Percentiles rank a stretch among this genome's conserved stretches.
Evolutionary conservation across 2,888 invertebrate genomes (phyloP).

Genomic region (Lithophane leautieri): DNA sequence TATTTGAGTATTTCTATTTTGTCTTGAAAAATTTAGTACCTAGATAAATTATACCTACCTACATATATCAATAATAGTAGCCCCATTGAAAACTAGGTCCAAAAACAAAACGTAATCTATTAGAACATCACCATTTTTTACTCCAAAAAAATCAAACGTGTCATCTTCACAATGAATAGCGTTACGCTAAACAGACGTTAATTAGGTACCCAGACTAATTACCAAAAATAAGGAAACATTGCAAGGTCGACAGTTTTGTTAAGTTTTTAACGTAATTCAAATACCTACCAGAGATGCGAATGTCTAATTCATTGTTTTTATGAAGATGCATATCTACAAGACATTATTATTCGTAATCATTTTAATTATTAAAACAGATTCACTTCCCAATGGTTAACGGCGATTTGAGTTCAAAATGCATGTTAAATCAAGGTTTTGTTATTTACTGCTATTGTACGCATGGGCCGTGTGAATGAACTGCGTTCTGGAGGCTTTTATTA

Average conservation of each 20-base stretch:
- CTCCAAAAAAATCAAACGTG: conserved; percentile 45
- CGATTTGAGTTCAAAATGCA: conserved; percentile 38
- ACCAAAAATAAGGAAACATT: conserved; percentile 68
- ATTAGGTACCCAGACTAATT: conserved; percentile 67
- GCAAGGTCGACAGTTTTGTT: conserved; percentile 69
- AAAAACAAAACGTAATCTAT: conserved; percentile 1
- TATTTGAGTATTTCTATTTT: background rate
- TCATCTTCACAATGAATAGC: conserved; percentile 56
- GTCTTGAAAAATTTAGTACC: too few relatives aligned
- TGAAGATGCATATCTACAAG: conserved; percentile 64
- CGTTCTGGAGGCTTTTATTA: conserved; percentile 12
- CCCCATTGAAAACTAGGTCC: background rate
- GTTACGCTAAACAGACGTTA: conserved; percentile 55
- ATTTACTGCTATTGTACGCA: conserved; percentile 31
- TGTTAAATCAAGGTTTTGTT: conserved; percentile 43
- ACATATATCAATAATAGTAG: background rate
- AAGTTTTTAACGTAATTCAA: conserved; percentile 48
- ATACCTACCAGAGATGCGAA: conserved; percentile 41
- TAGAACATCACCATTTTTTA: background rate
- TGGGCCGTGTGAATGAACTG: conserved; percentile 47
- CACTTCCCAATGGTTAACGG: conserved; percentile 53
- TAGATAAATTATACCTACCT: background rate
- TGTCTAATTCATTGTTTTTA: conserved; percentile 35
- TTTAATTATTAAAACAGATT: conserved; percentile 22
- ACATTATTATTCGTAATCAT: conserved; percentile 51